These are phyloP conservation scores for Flexamia atlantica DNA, from an alignment of 2,888 invertebrate species.

Conservation along the genomic window DNA sequence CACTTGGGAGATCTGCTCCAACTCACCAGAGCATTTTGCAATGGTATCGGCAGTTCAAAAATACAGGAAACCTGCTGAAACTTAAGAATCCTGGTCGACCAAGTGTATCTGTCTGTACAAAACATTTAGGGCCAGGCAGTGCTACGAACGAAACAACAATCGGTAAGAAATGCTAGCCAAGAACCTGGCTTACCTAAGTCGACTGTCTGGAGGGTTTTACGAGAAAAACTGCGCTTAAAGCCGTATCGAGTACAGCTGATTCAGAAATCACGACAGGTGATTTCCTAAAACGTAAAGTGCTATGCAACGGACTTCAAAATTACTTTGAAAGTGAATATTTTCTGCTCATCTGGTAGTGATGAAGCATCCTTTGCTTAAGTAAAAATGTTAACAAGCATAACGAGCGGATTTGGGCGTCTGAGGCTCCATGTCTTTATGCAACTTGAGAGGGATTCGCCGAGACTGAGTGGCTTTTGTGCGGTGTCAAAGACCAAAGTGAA, in stretches of 20 bases:
- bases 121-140: constrained; percentile 9
- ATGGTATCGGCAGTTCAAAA: too few relatives aligned
- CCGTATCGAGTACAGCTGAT: constrained; percentile 5
- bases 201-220: constrained; percentile 23
- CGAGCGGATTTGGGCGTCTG: constrained; percentile 6
- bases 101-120: background rate
- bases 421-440: constrained; percentile 5
- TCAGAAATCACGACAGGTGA: constrained; percentile 30
- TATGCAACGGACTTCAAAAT: constrained; percentile 18
- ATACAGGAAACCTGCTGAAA: too few relatives aligned
- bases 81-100: too few relatives aligned
- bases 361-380: constrained; percentile 15
- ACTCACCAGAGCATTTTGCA: constrained; percentile 4
- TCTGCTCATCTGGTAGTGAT: constrained; percentile 20
- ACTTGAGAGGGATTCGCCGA: constrained; percentile 39
- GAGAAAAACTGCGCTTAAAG: constrained; percentile 24
- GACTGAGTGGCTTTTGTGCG: constrained; percentile 26
- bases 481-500: constrained; percentile 45
- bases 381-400: constrained; percentile 25
- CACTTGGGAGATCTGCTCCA: constrained; percentile 15
- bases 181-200: constrained; percentile 9
- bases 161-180: constrained; percentile 2
- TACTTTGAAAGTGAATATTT: constrained; percentile 13
- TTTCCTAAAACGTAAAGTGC: constrained; percentile 22
- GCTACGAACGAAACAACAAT: constrained; percentile 33